Evolutionary conservation across 1,140 invertebrate species (phyloP).

Genomic region (Riptortus pedestris): DNA sequence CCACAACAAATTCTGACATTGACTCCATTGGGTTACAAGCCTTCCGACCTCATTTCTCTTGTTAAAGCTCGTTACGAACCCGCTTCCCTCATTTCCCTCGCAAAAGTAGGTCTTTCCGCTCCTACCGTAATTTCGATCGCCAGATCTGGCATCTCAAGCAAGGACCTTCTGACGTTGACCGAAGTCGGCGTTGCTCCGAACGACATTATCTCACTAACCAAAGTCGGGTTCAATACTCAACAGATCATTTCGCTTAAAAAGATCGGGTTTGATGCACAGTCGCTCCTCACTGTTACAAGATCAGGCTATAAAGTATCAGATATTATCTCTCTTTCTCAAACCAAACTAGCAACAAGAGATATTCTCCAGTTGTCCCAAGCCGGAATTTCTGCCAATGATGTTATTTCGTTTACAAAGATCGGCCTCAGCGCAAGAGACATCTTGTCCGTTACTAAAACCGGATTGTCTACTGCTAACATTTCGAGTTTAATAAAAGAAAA

Average conservation of each 20-base stretch:
- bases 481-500: neutral
- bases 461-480: neutral
- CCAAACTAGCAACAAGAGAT: neutral
- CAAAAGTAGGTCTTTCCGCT: neutral
- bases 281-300: neutral
- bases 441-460: neutral
- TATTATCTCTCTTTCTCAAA: neutral
- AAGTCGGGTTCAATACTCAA: neutral
- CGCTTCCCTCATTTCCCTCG: neutral
- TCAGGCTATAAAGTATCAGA: neutral
- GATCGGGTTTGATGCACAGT: neutral
- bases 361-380: neutral
- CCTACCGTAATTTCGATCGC: neutral
- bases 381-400: neutral
- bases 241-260: neutral
- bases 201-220: neutral
- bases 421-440: neutral
- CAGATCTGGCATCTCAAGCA: neutral
- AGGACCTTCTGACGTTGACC: neutral
- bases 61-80: neutral
- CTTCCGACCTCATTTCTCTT: neutral
- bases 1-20: neutral
- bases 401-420: neutral
- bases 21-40: neutral
- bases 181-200: neutral